Base-by-base conservation (phyloP, 2,113 vertebrate species). In the Chunga burmeisteri region DNA sequence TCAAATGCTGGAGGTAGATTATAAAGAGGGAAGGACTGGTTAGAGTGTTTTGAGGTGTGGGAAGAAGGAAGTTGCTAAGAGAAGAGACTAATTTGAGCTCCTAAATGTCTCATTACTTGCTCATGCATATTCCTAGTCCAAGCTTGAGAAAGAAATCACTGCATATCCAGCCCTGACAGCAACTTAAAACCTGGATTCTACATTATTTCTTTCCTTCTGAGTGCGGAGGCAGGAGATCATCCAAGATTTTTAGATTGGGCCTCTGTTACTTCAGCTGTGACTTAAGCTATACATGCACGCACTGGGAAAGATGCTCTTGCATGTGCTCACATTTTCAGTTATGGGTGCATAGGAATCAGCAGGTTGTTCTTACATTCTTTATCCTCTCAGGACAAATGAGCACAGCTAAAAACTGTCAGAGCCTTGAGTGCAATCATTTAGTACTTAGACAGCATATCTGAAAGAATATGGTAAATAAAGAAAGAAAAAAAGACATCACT, bases 61-160 rank as follows among this genome's bases (percentile, higher is more conserved):
- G 92, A 93, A 93, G 96, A 90, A 94, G 92, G 87, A 95, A 94
- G 95, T 96, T 97, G 88, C 95, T 96, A 95, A 94, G 93, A 95
- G 81, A 96, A 96, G 81, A 93, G 67, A 86, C 81, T 96, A 88
- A 95, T 94, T 67, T 90, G 75, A 91, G 82, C 80, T 95, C 46
- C 67, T 96, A 84, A 95, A 84, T 86, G 88, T 95, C 92, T 96
- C 75, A 86, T 94, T 95, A 93, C 90, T 94, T 92, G 90, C 61
- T 93, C 92, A 94, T 96, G 59, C 86, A 86, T 96, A 96, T 96
- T 94, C 71, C 72, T 90, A 93, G 63, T 52, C 68, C 80, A 86
- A 86, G 86, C n/a, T 0, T 92, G 90, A 83, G 86, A 83, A 73
- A 96, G 66, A 94, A 93, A 96, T 90, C 75, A 22, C 59, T 93